phyloP scores from a whole-genome alignment of 1,140 invertebrate genomes.

The Pararge aegeria region DNA sequence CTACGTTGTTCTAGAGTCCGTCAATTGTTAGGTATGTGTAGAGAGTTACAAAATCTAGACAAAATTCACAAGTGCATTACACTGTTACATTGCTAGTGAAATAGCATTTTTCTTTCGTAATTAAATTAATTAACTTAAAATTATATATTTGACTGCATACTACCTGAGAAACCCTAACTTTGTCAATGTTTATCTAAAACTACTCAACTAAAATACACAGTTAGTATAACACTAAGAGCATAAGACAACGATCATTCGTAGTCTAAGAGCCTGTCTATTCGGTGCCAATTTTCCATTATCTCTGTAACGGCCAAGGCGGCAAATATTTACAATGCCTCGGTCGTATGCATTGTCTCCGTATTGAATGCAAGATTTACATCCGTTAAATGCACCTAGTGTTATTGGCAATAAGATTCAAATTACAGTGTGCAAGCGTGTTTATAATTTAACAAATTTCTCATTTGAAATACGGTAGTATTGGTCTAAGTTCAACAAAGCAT shows the following conservation, averaged over 20 bases:
- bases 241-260: constrained; percentile 52
- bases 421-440: background rate
- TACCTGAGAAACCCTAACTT: too few species aligned
- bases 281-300: constrained; percentile 67
- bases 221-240: background rate
- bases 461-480: background rate
- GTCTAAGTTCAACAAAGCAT: background rate
- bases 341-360: constrained; percentile 52
- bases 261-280: constrained; percentile 51
- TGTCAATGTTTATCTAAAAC: too few species aligned
- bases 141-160: too few species aligned
- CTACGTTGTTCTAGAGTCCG: too few species aligned
- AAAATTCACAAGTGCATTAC: too few species aligned
- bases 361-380: constrained; percentile 28
- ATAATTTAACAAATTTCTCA: background rate
- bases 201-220: too few species aligned
- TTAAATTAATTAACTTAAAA: too few species aligned
- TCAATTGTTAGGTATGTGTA: too few species aligned
- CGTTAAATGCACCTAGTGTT: background rate
- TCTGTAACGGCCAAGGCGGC: constrained; percentile 52
- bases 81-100: too few species aligned
- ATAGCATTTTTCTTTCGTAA: too few species aligned
- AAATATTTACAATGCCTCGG: constrained; percentile 64
- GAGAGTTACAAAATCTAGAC: too few species aligned
- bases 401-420: constrained; percentile 16